A percentile compares a stretch with the other conserved stretches of the same genome.
These are phyloP conservation scores for Atherinomorus stipes DNA, from an alignment of 2,113 vertebrate species.

Conservation along the genomic window DNA sequence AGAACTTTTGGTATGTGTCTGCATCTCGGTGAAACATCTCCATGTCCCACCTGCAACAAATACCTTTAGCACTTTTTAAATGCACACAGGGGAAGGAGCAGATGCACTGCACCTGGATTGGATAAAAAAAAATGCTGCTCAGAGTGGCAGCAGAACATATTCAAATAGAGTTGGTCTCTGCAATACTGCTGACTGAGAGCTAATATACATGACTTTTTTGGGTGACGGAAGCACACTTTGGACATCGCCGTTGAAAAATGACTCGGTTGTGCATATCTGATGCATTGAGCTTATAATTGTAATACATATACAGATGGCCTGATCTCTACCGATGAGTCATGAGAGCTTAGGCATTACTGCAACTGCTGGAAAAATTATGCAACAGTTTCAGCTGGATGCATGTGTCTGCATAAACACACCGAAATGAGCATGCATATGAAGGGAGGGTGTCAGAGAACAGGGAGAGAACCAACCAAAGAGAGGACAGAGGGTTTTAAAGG, in stretches of 20 bases:
- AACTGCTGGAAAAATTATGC: constrained; percentile 43
- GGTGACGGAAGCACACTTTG: constrained; percentile 38
- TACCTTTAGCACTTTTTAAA: constrained; percentile 28
- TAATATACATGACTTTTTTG: constrained; percentile 33
- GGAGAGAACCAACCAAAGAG: constrained; percentile 21
- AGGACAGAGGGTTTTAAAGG: constrained; percentile 53
- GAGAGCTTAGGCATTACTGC: constrained; percentile 46
- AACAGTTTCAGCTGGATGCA: constrained; percentile 28
- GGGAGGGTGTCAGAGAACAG: constrained; percentile 21
- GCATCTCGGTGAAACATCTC: not conserved
- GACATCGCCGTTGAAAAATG: constrained; percentile 24
- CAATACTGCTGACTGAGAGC: constrained; percentile 34
- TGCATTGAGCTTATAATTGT: constrained; percentile 20
- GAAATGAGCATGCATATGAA: not conserved
- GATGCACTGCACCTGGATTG: constrained; percentile 35
- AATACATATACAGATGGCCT: constrained; percentile 20
- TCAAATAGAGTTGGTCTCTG: constrained; percentile 11
- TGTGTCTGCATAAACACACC: constrained; percentile 18
- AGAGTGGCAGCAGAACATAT: constrained; percentile 27
- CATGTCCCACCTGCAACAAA: constrained; percentile 37
- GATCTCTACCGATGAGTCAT: constrained; percentile 53
- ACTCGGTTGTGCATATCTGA: constrained; percentile 43
- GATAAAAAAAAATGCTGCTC: not conserved
- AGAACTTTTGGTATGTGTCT: not conserved
- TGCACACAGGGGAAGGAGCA: constrained; percentile 1